Conservation (phyloP, 2,797 vertebrate genomes). For the Rhadinocentrus ornatus region DNA sequence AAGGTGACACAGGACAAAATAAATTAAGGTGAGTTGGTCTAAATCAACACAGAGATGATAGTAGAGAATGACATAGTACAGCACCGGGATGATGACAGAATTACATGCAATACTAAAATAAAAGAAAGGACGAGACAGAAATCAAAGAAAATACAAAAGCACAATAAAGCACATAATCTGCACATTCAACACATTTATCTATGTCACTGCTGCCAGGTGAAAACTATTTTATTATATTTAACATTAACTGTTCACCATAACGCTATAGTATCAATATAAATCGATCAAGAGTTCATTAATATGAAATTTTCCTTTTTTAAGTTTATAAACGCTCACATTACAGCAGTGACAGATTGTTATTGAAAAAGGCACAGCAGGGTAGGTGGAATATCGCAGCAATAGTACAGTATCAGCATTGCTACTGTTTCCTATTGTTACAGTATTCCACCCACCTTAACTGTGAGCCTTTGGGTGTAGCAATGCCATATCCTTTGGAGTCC, state of each 20-base stretch:
- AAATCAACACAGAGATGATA: conserved; percentile 36
- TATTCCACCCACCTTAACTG: conserved; percentile 99
- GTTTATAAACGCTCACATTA: conserved; percentile 47
- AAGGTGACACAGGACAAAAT: conserved; percentile 41
- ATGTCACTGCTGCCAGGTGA: conserved; percentile 66
- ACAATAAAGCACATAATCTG: conserved; percentile 42
- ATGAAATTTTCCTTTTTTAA: neutral
- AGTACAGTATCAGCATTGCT: conserved; percentile 79
- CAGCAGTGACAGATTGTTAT: conserved; percentile 66
- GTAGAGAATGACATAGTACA: neutral
- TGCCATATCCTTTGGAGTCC: conserved; percentile 99
- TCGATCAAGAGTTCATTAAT: neutral
- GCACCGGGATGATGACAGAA: conserved; percentile 13
- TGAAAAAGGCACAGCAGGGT: conserved; percentile 96
- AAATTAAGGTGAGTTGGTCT: conserved; percentile 47
- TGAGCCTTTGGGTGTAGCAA: conserved; percentile 99
- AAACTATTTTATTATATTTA: conserved; percentile 20
- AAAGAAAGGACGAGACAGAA: conserved; percentile 16
- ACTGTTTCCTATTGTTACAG: conserved; percentile 93
- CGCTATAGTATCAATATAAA: neutral
- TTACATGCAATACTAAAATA: neutral
- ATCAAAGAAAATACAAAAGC: conserved; percentile 23
- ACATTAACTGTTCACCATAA: neutral
- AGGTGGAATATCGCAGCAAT: conserved; percentile 99
- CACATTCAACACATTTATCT: conserved; percentile 42